Evolutionary conservation across 35 echinoderm and acorn worm genomes (phyloP).

Genomic region (Strongylocentrotus purpuratus): DNA sequence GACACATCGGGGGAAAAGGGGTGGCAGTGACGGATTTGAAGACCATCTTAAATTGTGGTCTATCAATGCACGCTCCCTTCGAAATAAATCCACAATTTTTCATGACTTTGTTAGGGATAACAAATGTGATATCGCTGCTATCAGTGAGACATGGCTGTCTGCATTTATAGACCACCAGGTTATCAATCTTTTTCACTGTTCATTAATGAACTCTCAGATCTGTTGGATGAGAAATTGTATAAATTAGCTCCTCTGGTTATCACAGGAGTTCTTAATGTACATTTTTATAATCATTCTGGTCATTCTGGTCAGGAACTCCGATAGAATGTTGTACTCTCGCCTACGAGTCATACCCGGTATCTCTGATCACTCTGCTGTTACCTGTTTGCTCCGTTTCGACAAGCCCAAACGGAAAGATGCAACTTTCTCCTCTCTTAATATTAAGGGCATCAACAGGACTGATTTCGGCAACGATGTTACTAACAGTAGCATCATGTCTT

Average conservation of each 20-base stretch:
- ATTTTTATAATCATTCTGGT: neutral
- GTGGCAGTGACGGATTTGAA: neutral
- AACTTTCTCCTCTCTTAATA: constrained; percentile 14
- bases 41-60: constrained; percentile 25
- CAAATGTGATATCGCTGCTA: constrained; percentile 43
- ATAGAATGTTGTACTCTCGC: neutral
- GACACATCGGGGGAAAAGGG: neutral
- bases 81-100: constrained; percentile 21
- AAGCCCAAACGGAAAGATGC: constrained; percentile 17
- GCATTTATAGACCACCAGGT: neutral
- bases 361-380: neutral
- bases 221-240: constrained; percentile 36
- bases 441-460: constrained; percentile 3
- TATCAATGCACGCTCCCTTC: constrained; percentile 41
- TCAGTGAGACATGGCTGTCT: constrained; percentile 49
- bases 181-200: neutral
- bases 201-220: constrained; percentile 8
- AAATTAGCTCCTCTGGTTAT: constrained; percentile 3
- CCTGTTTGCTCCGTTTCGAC: neutral
- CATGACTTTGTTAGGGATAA: constrained; percentile 36
- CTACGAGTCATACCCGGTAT: neutral
- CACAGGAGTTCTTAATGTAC: constrained; percentile 15
- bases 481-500: neutral
- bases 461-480: neutral
- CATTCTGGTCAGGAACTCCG: constrained; percentile 13